phyloP scores from a whole-genome alignment of 2,888 invertebrate genomes.

The Hartigia nigra region DNA sequence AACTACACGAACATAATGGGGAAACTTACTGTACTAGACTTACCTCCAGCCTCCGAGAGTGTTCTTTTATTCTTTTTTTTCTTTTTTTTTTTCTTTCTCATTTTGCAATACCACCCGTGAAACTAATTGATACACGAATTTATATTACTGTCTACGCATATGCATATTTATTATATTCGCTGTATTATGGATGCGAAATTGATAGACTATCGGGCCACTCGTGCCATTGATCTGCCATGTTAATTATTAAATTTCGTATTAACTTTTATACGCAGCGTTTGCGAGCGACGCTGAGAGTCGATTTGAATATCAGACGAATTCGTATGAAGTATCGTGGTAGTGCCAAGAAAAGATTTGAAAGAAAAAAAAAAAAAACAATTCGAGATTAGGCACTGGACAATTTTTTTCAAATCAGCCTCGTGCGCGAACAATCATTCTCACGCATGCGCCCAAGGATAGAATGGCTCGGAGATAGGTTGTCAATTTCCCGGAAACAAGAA shows the following conservation, averaged over 20 bases:
- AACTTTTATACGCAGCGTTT: not conserved
- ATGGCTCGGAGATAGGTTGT: not conserved
- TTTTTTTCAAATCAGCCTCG: not conserved
- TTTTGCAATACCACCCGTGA: not conserved
- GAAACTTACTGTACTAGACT: not conserved
- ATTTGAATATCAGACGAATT: not conserved
- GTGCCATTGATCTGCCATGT: not conserved
- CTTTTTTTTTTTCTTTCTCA: not conserved
- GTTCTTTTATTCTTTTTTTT: not conserved
- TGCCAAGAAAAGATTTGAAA: no score
- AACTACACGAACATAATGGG: not conserved
- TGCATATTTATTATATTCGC: not conserved
- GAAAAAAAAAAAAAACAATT: not conserved
- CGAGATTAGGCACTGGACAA: not conserved
- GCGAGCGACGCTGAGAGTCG: not conserved
- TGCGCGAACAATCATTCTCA: not conserved
- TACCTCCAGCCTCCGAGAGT: not conserved
- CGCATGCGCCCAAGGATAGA: not conserved
- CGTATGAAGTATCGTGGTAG: not conserved
- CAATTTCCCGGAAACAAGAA: not conserved
- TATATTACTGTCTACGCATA: not conserved
- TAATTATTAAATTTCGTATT: not conserved
- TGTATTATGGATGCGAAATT: not conserved
- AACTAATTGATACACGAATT: not conserved
- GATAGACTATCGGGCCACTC: not conserved